Evolutionary conservation across 2,888 invertebrate genomes (phyloP).

Genomic region (Salticus scenicus): DNA sequence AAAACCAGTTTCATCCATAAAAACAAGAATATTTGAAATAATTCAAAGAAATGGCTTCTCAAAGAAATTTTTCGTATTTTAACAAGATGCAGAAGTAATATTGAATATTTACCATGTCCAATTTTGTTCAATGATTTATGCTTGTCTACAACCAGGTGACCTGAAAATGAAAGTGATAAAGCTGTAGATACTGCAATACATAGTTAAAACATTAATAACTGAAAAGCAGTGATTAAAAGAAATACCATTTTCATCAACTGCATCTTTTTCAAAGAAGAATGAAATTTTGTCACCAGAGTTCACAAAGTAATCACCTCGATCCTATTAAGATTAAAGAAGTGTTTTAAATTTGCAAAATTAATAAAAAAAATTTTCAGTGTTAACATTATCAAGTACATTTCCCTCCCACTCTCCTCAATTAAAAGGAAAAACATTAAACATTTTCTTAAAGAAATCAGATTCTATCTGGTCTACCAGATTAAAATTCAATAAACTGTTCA

Average conservation of each 20-base stretch:
- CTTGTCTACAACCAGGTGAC: constrained; percentile 44
- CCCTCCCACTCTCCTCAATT: too few relatives aligned
- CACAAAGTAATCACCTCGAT: constrained; percentile 86
- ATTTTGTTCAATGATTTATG: constrained; percentile 55
- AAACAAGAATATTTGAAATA: too few relatives aligned
- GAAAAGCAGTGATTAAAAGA: background rate
- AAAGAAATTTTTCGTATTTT: too few relatives aligned
- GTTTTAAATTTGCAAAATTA: background rate
- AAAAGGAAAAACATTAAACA: too few relatives aligned
- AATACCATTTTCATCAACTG: constrained; percentile 81
- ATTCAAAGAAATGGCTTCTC: too few relatives aligned
- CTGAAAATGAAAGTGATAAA: constrained; percentile 6
- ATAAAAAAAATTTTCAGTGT: too few relatives aligned
- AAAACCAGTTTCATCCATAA: too few relatives aligned
- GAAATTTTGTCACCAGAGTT: constrained; percentile 94
- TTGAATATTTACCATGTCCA: constrained; percentile 59
- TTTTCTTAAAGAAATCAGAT: too few relatives aligned
- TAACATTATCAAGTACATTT: too few relatives aligned
- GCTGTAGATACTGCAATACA: background rate
- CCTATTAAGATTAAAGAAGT: constrained; percentile 17
- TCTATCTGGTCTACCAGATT: too few relatives aligned
- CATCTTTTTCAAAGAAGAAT: constrained; percentile 91
- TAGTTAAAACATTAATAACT: background rate
- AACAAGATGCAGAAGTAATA: too few relatives aligned
- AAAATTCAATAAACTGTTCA: too few relatives aligned